These are phyloP conservation scores for Drosophila neutralis DNA, from an alignment of 2,888 invertebrate genomes.

Conservation along the genomic window DNA sequence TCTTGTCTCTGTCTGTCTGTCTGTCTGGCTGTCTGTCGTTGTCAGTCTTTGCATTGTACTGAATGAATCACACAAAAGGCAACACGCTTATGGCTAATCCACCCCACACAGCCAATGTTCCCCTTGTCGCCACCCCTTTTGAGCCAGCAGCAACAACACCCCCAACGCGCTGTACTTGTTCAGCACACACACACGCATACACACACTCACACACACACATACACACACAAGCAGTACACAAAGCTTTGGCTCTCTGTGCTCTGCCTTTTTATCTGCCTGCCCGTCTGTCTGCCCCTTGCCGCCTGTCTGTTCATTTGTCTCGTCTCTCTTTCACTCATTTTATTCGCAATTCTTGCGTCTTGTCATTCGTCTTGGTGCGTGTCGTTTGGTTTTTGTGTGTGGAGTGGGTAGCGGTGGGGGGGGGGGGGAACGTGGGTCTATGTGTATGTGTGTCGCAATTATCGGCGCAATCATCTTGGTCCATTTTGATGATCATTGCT, in stretches of 20 bases:
- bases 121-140: background rate
- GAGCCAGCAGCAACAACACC: background rate
- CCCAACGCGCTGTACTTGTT: background rate
- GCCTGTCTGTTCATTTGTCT: background rate
- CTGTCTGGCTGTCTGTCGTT: conserved; percentile 7
- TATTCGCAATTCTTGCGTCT: conserved; percentile 12
- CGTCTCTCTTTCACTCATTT: conserved; percentile 19
- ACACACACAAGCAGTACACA: background rate
- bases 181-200: background rate
- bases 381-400: background rate
- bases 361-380: conserved; percentile 37
- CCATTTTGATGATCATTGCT: conserved; percentile 74
- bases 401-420: accelerated
- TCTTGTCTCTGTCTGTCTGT: conserved; percentile 18
- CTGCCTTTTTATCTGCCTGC: conserved; percentile 2
- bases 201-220: background rate
- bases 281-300: background rate
- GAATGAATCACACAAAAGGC: conserved; percentile 63
- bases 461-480: conserved; percentile 76
- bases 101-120: background rate
- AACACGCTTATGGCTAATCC: conserved; percentile 54
- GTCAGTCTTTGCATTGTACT: conserved; percentile 53
- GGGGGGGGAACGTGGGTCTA: background rate
- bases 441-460: conserved; percentile 66
- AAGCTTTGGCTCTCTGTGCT: background rate